Evolutionary conservation across 1,140 invertebrate genomes (phyloP).

Genomic region (Dendrolimus kikuchii): DNA sequence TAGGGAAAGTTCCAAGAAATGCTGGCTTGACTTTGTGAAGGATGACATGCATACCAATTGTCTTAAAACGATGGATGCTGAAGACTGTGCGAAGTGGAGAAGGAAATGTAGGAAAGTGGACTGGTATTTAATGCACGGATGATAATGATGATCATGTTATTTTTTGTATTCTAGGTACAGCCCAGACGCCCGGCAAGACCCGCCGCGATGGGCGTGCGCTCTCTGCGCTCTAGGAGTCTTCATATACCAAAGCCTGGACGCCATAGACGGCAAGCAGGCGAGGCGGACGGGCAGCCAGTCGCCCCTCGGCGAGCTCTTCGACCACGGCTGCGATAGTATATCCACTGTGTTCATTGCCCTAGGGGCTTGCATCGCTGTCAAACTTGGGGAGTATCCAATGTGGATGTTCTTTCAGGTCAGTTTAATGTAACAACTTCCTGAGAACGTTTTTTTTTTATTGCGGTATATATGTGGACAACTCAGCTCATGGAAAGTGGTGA

Average conservation of each 20-base stretch:
- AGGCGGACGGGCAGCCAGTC: constrained; percentile 93
- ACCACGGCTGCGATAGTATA: constrained; percentile 99
- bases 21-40: too few species aligned
- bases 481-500: too few species aligned
- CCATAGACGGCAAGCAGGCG: constrained; percentile 99
- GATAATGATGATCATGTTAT: too few species aligned
- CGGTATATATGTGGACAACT: too few species aligned
- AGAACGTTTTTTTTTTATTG: too few species aligned
- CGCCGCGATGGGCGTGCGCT: constrained; percentile 93
- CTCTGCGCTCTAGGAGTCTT: constrained; percentile 95
- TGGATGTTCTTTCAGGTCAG: constrained; percentile 93
- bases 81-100: too few species aligned
- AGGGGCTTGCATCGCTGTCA: constrained; percentile 92
- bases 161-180: constrained; percentile 67
- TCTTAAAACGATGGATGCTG: too few species aligned
- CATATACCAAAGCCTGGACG: constrained; percentile 98
- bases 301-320: constrained; percentile 98
- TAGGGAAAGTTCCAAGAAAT: too few species aligned
- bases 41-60: too few species aligned
- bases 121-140: too few species aligned
- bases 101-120: too few species aligned
- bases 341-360: constrained; percentile 97
- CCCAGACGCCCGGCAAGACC: constrained; percentile 78
- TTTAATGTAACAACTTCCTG: constrained; percentile 1
- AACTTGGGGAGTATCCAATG: constrained; percentile 90